These are phyloP conservation scores for Pocillopora grandis DNA, from an alignment of 92 coral and sea anemone genomes.

Conservation along the genomic window DNA sequence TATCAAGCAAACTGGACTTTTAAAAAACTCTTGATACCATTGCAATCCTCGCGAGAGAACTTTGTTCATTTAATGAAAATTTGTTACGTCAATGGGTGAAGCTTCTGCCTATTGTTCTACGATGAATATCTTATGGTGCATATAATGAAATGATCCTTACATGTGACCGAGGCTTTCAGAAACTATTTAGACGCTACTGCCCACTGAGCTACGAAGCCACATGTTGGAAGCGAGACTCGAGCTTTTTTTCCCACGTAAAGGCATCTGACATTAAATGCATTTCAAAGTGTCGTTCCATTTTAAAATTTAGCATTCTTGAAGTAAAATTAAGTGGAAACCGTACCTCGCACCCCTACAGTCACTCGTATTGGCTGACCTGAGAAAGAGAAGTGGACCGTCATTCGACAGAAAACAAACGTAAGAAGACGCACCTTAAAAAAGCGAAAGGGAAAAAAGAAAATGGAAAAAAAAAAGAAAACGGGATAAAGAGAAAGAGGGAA, in stretches of 20 bases:
- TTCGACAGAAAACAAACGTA: too few relatives aligned
- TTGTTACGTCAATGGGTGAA: too few relatives aligned
- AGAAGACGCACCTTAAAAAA: neutral
- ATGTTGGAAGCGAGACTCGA: too few relatives aligned
- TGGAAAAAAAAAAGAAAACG: neutral
- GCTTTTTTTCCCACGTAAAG: too few relatives aligned
- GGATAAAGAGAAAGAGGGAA: neutral
- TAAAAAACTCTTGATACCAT: neutral
- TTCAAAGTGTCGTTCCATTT: neutral
- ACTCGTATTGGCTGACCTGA: conserved; percentile 10
- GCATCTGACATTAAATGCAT: neutral
- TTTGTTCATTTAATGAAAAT: too few relatives aligned
- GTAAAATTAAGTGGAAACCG: neutral
- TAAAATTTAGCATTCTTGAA: neutral
- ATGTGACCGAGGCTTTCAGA: too few relatives aligned
- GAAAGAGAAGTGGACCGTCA: neutral
- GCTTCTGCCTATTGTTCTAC: too few relatives aligned
- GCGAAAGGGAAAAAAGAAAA: neutral
- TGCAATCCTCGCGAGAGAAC: too few relatives aligned
- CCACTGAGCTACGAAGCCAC: too few relatives aligned
- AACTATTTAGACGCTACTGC: too few relatives aligned
- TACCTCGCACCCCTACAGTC: conserved; percentile 2
- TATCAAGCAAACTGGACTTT: neutral
- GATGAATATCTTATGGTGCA: too few relatives aligned
- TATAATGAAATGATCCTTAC: too few relatives aligned